Conservation (phyloP, 2,113 vertebrate genomes). For the Oplegnathus fasciatus region DNA sequence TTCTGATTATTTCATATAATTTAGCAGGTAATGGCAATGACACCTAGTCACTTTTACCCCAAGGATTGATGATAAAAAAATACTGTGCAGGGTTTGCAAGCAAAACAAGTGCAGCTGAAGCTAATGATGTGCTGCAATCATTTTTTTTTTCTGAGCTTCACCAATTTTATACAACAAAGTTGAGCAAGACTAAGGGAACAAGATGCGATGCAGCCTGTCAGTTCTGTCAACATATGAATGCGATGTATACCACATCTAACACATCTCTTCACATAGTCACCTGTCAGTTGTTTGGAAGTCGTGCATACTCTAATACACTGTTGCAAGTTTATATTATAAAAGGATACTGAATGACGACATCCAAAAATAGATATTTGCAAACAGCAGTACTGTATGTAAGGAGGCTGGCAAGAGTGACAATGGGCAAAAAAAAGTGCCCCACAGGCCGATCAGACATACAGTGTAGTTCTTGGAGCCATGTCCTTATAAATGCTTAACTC, state of each 20-base stretch:
- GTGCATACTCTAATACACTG: no score
- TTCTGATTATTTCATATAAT: background rate
- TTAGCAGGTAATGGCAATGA: background rate
- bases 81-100: background rate
- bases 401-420: background rate
- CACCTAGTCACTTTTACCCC: background rate
- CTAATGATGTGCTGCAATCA: background rate
- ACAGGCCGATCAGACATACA: background rate
- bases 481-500: background rate
- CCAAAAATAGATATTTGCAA: background rate
- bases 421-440: background rate
- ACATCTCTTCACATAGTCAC: background rate
- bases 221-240: background rate
- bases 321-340: background rate
- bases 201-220: background rate
- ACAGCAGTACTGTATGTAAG: background rate
- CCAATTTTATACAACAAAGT: background rate
- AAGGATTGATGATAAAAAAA: background rate
- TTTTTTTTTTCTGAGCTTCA: background rate
- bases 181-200: background rate
- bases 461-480: background rate
- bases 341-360: background rate
- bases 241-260: background rate
- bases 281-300: background rate
- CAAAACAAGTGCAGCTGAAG: background rate